These are phyloP conservation scores for Drosophila ambigua DNA, from an alignment of 1,140 invertebrate species.

Conservation along the genomic window DNA sequence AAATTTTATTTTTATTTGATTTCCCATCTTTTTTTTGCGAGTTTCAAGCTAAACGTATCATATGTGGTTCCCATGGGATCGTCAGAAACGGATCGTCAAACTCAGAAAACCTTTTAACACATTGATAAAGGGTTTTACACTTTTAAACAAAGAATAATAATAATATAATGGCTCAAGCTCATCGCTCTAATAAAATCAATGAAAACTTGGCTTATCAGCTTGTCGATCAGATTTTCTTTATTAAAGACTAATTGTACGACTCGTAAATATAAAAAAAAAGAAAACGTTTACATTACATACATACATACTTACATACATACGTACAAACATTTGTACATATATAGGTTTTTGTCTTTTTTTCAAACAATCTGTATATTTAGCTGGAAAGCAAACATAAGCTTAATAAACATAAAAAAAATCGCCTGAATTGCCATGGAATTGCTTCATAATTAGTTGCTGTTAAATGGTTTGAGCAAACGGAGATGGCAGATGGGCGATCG, in stretches of 20 bases:
- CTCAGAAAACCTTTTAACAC: background rate
- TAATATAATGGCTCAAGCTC: too few species aligned
- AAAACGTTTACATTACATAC: conserved; percentile 14
- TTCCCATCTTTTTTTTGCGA: conserved; percentile 7
- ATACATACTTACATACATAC: too few species aligned
- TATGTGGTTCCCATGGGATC: background rate
- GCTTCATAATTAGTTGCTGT: conserved; percentile 71
- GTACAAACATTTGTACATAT: too few species aligned
- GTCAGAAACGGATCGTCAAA: background rate
- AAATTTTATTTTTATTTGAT: conserved; percentile 3
- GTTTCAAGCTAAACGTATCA: conserved; percentile 22
- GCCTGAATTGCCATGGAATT: conserved; percentile 46
- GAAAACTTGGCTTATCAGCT: too few species aligned
- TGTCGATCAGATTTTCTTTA: too few species aligned
- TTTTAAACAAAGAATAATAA: too few species aligned
- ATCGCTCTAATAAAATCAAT: too few species aligned
- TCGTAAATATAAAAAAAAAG: conserved; percentile 37
- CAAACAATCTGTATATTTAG: conserved; percentile 40
- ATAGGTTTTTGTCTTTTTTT: conserved; percentile 1
- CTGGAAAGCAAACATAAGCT: conserved; percentile 66
- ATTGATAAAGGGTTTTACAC: conserved; percentile 7
- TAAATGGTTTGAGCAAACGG: conserved; percentile 34
- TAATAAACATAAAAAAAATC: conserved; percentile 38
- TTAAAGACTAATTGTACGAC: background rate
- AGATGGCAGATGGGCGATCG: conserved; percentile 29